Percentiles rank a stretch among this genome's conserved stretches.
These are phyloP conservation scores for Hyles euphorbiae DNA, from an alignment of 1,140 invertebrate species.

Conservation along the genomic window DNA sequence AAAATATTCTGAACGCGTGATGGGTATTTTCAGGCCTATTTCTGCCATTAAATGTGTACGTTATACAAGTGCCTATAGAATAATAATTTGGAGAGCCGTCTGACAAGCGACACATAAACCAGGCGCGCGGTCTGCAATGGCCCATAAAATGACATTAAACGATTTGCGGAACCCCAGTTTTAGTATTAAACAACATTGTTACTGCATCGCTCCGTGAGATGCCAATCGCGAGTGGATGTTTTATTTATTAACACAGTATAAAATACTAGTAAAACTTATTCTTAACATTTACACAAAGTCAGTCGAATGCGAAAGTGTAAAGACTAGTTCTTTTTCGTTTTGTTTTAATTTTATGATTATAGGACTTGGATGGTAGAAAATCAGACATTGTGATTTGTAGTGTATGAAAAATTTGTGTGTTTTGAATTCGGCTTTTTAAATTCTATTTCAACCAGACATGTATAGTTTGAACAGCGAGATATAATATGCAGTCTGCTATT, in stretches of 20 bases:
- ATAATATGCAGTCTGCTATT: background rate
- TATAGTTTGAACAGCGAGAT: background rate
- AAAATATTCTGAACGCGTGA: too few species aligned
- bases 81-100: conserved; percentile 32
- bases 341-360: too few species aligned
- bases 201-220: conserved; percentile 22
- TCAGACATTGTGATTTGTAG: too few species aligned
- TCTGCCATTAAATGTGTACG: too few species aligned
- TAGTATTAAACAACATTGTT: conserved; percentile 48
- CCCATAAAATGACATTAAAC: conserved; percentile 56
- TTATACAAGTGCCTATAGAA: conserved; percentile 2
- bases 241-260: conserved; percentile 7
- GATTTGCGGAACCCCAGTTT: conserved; percentile 36
- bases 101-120: conserved; percentile 45
- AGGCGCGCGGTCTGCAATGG: conserved; percentile 41
- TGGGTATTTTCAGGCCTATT: too few species aligned
- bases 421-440: background rate
- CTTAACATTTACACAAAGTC: too few species aligned
- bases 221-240: conserved; percentile 8
- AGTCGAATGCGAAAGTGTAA: too few species aligned
- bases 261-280: conserved; percentile 1
- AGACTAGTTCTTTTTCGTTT: too few species aligned
- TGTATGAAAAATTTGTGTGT: too few species aligned
- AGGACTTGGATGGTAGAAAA: too few species aligned
- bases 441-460: background rate